A percentile compares a stretch with the other conserved stretches of the same genome.
phyloP scores from a whole-genome alignment of 1,140 invertebrate species.

The Rhynchophorus ferrugineus region DNA sequence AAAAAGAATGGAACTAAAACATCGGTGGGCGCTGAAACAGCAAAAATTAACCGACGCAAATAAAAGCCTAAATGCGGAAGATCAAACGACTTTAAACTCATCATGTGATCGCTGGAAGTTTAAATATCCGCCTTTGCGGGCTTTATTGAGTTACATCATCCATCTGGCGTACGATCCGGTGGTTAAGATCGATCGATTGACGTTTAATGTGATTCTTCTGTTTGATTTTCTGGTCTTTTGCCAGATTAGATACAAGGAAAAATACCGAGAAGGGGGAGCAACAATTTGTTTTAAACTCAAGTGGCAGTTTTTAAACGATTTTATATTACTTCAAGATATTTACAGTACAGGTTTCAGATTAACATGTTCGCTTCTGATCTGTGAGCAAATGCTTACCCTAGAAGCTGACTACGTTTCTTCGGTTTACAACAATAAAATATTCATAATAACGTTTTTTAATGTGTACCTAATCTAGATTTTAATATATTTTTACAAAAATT shows the following conservation, averaged over 20 bases:
- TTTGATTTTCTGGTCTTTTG: slow-evolving; percentile 20
- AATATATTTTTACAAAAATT: too few relatives aligned
- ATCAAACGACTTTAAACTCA: slow-evolving; percentile 21
- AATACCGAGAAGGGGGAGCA: not conserved
- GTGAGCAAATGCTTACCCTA: too few relatives aligned
- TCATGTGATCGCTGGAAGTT: slow-evolving; percentile 11
- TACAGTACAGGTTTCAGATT: too few relatives aligned
- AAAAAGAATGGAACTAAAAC: not conserved
- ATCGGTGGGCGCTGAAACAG: slow-evolving; percentile 2
- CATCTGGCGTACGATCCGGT: slow-evolving; percentile 14
- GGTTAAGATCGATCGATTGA: slow-evolving; percentile 15
- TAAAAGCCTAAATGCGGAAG: slow-evolving; percentile 4
- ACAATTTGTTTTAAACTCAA: not conserved
- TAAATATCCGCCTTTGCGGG: slow-evolving; percentile 18
- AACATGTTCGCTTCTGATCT: too few relatives aligned
- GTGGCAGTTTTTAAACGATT: slow-evolving; percentile 1
- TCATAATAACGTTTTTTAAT: too few relatives aligned
- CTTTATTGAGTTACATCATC: slow-evolving; percentile 25
- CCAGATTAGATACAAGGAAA: too few relatives aligned
- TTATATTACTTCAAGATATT: too few relatives aligned
- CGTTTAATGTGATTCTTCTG: slow-evolving; percentile 19
- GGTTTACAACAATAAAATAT: too few relatives aligned
- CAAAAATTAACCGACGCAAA: slow-evolving; percentile 2
- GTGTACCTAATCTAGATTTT: too few relatives aligned
- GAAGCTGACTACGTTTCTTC: too few relatives aligned